phyloP scores from a whole-genome alignment of 2,113 vertebrate species.

The Eclectus roratus region DNA sequence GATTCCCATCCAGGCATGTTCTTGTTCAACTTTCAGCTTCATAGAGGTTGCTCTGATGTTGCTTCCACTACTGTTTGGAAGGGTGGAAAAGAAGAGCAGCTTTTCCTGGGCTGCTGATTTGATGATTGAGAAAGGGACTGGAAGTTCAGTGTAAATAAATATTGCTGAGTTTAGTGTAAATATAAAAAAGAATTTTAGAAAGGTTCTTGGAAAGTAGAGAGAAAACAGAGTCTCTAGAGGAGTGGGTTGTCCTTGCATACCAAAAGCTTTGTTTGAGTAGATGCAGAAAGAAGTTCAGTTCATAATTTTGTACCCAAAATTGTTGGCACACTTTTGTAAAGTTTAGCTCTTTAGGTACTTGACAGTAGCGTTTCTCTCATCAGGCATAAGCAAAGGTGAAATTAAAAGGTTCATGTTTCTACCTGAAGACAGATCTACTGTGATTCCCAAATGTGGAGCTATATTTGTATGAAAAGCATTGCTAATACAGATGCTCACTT shows the following conservation, averaged over 20 bases:
- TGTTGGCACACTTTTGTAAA: not conserved
- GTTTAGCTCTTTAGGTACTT: not conserved
- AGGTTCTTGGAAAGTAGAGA: not conserved
- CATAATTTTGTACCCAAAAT: not conserved
- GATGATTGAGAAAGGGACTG: not conserved
- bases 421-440: not conserved
- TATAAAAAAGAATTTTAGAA: not conserved
- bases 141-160: not conserved
- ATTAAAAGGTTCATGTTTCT: not conserved
- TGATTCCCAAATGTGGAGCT: not conserved
- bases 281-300: not conserved
- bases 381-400: not conserved
- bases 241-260: not conserved
- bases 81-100: not conserved
- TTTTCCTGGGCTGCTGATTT: not conserved
- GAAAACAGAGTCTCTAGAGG: not conserved
- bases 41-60: not conserved
- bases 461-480: not conserved
- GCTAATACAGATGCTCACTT: not conserved
- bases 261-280: not conserved
- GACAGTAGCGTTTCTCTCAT: not conserved
- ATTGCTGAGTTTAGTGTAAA: not conserved
- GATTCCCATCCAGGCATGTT: not conserved
- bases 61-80: not conserved
- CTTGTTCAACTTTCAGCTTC: accelerated